Conservation (phyloP, 2,888 invertebrate genomes). For the Muscina levida region DNA sequence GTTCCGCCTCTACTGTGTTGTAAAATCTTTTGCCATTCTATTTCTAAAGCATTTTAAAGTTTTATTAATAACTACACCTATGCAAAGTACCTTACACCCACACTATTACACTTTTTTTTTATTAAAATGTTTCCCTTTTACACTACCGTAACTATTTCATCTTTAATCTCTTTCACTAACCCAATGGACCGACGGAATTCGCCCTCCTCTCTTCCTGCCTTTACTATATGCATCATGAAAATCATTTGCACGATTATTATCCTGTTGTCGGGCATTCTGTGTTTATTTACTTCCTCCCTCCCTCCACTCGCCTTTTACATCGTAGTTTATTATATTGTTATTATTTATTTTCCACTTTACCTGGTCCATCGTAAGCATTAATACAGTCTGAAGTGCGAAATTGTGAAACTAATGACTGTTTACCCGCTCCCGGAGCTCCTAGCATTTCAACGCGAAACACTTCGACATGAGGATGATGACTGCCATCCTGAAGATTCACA, state of each 20-base stretch:
- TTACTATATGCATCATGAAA: not conserved
- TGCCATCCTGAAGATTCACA: slow-evolving; percentile 79
- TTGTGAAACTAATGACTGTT: slow-evolving; percentile 91
- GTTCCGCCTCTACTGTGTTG: too few relatives aligned
- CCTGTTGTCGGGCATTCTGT: not conserved
- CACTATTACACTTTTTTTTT: not conserved
- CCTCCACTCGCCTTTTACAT: not conserved
- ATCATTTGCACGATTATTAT: not conserved
- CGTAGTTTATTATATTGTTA: not conserved
- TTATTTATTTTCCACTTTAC: slow-evolving; percentile 79
- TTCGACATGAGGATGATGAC: slow-evolving; percentile 81
- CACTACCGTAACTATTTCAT: not conserved
- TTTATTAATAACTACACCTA: too few relatives aligned
- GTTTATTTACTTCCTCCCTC: not conserved
- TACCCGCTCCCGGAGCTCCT: slow-evolving; percentile 90
- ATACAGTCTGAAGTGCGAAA: slow-evolving; percentile 97
- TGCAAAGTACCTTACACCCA: too few relatives aligned
- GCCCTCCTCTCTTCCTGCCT: not conserved
- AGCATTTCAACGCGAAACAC: slow-evolving; percentile 88
- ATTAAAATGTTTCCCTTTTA: not conserved
- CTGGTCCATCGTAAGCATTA: slow-evolving; percentile 94
- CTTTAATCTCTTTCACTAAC: not conserved
- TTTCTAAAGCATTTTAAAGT: too few relatives aligned
- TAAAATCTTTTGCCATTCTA: too few relatives aligned
- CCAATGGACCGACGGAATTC: too few relatives aligned